Conservation (phyloP, 2,888 invertebrate genomes). For the Lasioglossum pauxillum region DNA sequence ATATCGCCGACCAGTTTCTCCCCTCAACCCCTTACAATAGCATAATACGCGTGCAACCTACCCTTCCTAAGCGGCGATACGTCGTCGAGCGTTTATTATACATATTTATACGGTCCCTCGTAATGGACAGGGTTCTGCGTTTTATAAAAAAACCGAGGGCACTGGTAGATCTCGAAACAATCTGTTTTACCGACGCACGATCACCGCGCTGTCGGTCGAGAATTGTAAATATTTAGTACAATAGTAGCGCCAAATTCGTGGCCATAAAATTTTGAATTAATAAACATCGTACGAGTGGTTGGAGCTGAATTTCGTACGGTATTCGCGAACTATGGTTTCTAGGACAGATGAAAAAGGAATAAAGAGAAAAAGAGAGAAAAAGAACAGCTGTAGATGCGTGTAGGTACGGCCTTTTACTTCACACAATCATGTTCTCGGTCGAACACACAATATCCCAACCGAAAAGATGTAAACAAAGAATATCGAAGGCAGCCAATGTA, state of each 20-base stretch:
- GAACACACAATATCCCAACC: slow-evolving; percentile 59
- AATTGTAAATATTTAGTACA: background rate
- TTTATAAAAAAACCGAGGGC: background rate
- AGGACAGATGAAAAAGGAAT: background rate
- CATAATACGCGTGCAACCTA: background rate
- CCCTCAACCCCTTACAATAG: background rate
- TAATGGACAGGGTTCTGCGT: slow-evolving; percentile 11
- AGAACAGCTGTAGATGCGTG: slow-evolving; percentile 52
- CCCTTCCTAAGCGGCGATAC: no score
- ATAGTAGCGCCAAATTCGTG: background rate
- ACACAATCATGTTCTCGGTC: slow-evolving; percentile 64
- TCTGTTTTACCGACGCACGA: slow-evolving; percentile 44
- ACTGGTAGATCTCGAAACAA: slow-evolving; percentile 23
- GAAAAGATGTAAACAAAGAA: slow-evolving; percentile 52
- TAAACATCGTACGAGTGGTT: background rate
- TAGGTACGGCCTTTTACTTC: slow-evolving; percentile 71
- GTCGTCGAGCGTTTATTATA: background rate
- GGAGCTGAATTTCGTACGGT: background rate
- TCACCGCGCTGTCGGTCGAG: background rate
- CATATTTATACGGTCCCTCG: background rate
- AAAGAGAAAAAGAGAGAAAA: slow-evolving; percentile 18
- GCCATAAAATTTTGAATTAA: background rate
- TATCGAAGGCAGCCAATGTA: slow-evolving; percentile 62
- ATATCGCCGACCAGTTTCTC: background rate
- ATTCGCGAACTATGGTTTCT: background rate